A percentile compares a stretch with the other conserved stretches of the same genome.
phyloP scores from a whole-genome alignment of 2,797 vertebrate species.

The Mormyrops attenuatus region DNA sequence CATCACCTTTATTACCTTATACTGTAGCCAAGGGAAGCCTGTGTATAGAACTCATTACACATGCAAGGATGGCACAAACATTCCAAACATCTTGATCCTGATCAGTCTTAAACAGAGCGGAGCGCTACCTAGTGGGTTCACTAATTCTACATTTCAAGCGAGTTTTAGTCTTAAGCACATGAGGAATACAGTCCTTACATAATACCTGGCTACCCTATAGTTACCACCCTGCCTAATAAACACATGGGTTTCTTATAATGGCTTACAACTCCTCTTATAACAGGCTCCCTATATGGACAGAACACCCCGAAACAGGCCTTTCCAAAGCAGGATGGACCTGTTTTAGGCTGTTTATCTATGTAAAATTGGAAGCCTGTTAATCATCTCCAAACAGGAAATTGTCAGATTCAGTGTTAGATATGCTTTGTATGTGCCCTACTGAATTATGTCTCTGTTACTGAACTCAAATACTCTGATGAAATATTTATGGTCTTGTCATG shows the following conservation, averaged over 20 bases:
- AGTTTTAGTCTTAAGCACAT: constrained; percentile 1
- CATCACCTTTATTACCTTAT: background rate
- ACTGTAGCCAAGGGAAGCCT: background rate
- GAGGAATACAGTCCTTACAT: background rate
- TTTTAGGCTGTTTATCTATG: background rate
- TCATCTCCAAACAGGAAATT: background rate
- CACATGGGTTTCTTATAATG: background rate
- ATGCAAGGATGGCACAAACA: background rate
- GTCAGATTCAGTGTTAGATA: background rate
- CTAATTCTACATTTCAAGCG: background rate
- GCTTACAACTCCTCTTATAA: background rate
- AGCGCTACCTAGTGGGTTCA: background rate
- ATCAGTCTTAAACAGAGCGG: background rate
- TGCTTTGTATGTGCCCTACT: background rate
- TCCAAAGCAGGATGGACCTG: background rate
- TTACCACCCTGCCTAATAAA: background rate
- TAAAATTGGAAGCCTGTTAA: background rate
- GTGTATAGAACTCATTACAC: background rate
- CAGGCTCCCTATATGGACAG: background rate
- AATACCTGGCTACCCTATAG: background rate
- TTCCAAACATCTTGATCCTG: background rate
- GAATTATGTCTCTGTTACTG: background rate
- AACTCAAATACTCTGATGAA: background rate
- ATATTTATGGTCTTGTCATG: background rate
- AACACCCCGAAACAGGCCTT: background rate